phyloP scores from a whole-genome alignment of 2,888 invertebrate species.

The Drosophila kuntzei region DNA sequence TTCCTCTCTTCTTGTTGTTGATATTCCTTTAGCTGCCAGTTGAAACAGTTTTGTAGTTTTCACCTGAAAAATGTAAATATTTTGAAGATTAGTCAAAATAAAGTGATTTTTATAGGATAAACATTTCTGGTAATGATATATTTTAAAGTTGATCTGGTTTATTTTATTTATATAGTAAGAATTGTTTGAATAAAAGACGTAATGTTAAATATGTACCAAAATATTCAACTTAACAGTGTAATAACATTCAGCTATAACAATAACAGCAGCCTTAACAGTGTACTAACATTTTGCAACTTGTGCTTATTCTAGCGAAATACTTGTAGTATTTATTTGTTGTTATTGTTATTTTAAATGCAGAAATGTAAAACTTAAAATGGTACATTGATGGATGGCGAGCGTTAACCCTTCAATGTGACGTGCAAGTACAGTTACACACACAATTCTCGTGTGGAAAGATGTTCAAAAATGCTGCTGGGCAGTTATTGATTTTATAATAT shows the following conservation, averaged over 20 bases:
- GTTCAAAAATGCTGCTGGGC: conserved; percentile 53
- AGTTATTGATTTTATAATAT: conserved; percentile 76
- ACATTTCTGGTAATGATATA: too few relatives aligned
- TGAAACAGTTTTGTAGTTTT: conserved; percentile 16
- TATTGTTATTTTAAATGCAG: conserved; percentile 24
- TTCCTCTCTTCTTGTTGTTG: conserved; percentile 22
- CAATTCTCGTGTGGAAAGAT: conserved; percentile 41
- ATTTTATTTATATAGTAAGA: too few relatives aligned
- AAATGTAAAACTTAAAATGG: conserved; percentile 30
- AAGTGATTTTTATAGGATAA: too few relatives aligned
- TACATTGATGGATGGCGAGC: conserved; percentile 40
- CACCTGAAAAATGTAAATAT: conserved; percentile 46
- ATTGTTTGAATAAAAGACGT: too few relatives aligned
- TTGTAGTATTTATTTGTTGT: conserved; percentile 13
- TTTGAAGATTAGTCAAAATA: conserved; percentile 6
- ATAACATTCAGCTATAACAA: conserved; percentile 12
- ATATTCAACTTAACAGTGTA: conserved; percentile 12
- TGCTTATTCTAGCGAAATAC: conserved; percentile 1
- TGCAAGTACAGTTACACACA: conserved; percentile 66
- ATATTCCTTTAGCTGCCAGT: conserved; percentile 2
- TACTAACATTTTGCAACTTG: conserved; percentile 23
- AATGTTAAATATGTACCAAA: not conserved
- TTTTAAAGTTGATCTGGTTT: too few relatives aligned
- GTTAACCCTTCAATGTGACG: conserved; percentile 56
- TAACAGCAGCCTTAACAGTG: conserved; percentile 31